These are phyloP conservation scores for Nothura maculosa DNA, from an alignment of 2,797 vertebrate species.

Conservation along the genomic window DNA sequence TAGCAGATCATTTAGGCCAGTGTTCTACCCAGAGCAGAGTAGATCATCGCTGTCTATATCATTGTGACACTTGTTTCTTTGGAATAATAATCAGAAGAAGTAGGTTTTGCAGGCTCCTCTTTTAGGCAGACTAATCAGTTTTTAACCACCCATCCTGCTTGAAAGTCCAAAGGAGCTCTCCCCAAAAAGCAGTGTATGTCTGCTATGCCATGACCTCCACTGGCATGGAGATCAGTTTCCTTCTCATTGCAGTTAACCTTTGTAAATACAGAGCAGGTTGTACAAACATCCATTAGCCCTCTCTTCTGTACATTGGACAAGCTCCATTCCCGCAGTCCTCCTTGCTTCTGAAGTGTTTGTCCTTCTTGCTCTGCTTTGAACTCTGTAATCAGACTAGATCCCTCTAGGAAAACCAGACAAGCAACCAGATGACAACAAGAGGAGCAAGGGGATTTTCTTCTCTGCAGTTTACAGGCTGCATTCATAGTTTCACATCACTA, in stretches of 20 bases:
- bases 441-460: not conserved
- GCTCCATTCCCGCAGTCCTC: not conserved
- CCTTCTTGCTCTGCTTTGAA: not conserved
- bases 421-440: not conserved
- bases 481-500: not conserved
- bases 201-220: not conserved
- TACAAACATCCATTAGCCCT: not conserved
- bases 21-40: not conserved
- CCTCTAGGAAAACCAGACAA: not conserved
- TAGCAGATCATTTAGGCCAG: not conserved
- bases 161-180: not conserved
- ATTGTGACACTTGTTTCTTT: not conserved
- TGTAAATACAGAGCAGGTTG: not conserved
- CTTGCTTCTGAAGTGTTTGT: not conserved
- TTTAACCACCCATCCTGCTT: not conserved
- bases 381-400: not conserved
- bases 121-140: not conserved
- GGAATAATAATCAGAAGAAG: not conserved
- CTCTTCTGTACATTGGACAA: not conserved
- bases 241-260: not conserved
- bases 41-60: not conserved
- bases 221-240: not conserved
- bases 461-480: not conserved
- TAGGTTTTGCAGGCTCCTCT: not conserved
- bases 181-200: fast-evolving